Conservation (phyloP, 2,888 invertebrate species). For the Amphipoea oculea region DNA sequence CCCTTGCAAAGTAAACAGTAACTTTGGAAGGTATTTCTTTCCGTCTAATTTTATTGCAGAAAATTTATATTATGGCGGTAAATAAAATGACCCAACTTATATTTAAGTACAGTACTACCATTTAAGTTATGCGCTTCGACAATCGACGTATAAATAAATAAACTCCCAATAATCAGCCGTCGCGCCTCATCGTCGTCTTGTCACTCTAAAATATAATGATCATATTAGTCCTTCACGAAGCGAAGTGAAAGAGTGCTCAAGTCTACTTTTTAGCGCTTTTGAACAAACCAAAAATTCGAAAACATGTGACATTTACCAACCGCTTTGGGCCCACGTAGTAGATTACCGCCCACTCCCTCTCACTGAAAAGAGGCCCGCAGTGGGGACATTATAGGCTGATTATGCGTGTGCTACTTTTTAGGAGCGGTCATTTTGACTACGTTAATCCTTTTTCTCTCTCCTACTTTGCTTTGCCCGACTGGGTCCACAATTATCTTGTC, state of each 20-base stretch:
- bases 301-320: not conserved
- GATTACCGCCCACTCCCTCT: not conserved
- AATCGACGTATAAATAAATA: not conserved
- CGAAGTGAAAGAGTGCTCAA: not conserved
- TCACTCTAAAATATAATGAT: not conserved
- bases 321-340: not conserved
- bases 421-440: not conserved
- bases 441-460: not conserved
- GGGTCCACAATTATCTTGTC: not conserved
- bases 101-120: not conserved
- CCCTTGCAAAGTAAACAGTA: conserved; percentile 57
- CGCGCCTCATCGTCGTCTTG: not conserved
- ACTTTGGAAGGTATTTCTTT: conserved; percentile 46
- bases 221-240: not conserved
- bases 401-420: not conserved
- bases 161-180: not conserved
- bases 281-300: not conserved
- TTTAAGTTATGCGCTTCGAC: not conserved
- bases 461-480: not conserved
- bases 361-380: not conserved
- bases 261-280: not conserved
- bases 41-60: conserved; percentile 26
- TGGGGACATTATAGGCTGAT: not conserved
- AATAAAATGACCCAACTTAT: conserved; percentile 6
- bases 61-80: conserved; percentile 30